Evolutionary conservation across 2,888 invertebrate genomes (phyloP).

Genomic region (Trachelus stipa): DNA sequence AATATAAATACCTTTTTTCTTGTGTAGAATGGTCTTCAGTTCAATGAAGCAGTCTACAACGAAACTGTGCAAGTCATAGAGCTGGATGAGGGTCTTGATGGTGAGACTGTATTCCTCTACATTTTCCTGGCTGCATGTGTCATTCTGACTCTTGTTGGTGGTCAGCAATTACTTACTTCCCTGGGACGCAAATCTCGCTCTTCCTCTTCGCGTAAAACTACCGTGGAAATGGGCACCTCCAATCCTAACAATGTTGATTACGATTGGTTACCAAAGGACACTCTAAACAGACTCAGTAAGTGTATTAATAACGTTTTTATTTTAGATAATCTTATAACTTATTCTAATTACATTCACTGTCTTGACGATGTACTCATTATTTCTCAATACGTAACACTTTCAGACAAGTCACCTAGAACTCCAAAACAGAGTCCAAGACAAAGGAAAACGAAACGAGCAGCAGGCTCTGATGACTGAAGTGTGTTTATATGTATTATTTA

Average conservation of each 20-base stretch:
- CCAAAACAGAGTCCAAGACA: constrained; percentile 80
- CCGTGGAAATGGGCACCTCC: constrained; percentile 91
- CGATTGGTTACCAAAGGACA: constrained; percentile 97
- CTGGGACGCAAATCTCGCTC: constrained; percentile 81
- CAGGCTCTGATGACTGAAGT: constrained; percentile 75
- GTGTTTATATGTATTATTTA: constrained; percentile 33
- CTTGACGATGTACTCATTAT: neutral
- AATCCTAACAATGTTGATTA: constrained; percentile 94
- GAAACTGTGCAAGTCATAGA: constrained; percentile 97
- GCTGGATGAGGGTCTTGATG: constrained; percentile 96
- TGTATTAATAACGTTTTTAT: constrained; percentile 39
- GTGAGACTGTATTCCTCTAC: constrained; percentile 98
- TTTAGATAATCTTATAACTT: too few relatives aligned
- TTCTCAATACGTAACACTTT: constrained; percentile 44
- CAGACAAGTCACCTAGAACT: constrained; percentile 80
- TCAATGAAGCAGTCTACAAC: constrained; percentile 94
- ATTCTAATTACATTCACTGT: too few relatives aligned
- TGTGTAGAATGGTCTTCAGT: constrained; percentile 73
- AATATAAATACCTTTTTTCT: constrained; percentile 23
- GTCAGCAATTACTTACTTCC: constrained; percentile 88
- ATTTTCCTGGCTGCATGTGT: constrained; percentile 92
- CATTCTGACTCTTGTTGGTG: constrained; percentile 87
- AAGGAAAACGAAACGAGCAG: constrained; percentile 81
- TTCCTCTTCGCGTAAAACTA: constrained; percentile 71
- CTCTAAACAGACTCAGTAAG: constrained; percentile 86